These are phyloP conservation scores for Drepana falcataria DNA, from an alignment of 2,888 invertebrate genomes.

Conservation along the genomic window DNA sequence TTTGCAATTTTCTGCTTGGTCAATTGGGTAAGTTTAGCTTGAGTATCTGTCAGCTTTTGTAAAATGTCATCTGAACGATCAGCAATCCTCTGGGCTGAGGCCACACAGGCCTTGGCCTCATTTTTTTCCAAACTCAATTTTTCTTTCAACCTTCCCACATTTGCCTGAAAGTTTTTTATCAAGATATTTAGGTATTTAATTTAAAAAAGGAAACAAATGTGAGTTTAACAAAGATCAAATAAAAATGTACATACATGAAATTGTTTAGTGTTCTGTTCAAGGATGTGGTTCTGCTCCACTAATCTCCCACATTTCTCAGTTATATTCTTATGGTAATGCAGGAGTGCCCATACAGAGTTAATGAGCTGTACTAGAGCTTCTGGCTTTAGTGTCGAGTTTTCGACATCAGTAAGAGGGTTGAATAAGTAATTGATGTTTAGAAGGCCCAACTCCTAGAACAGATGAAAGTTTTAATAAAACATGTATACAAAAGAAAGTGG, in stretches of 20 bases:
- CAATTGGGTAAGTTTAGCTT: slow-evolving; percentile 45
- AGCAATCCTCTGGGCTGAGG: slow-evolving; percentile 60
- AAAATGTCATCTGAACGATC: slow-evolving; percentile 58
- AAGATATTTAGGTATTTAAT: background rate
- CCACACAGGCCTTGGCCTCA: slow-evolving; percentile 65
- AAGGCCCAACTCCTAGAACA: slow-evolving; percentile 52
- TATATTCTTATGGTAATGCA: slow-evolving; percentile 53
- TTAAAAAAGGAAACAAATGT: too few relatives aligned
- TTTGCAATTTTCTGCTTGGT: slow-evolving; percentile 60
- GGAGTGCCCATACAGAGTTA: slow-evolving; percentile 56
- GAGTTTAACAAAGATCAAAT: too few relatives aligned
- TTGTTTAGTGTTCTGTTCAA: slow-evolving; percentile 60
- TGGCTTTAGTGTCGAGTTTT: slow-evolving; percentile 33
- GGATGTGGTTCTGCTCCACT: slow-evolving; percentile 53
- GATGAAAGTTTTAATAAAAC: background rate
- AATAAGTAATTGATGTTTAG: slow-evolving; percentile 58
- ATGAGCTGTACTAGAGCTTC: slow-evolving; percentile 59
- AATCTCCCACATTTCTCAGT: slow-evolving; percentile 46
- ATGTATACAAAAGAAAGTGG: background rate
- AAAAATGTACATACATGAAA: slow-evolving; percentile 47
- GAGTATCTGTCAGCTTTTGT: slow-evolving; percentile 45
- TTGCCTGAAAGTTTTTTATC: slow-evolving; percentile 29
- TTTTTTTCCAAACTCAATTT: slow-evolving; percentile 54
- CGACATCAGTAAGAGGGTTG: slow-evolving; percentile 59
- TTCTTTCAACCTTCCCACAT: slow-evolving; percentile 44